Evolutionary conservation across 2,113 vertebrate genomes (phyloP), one percentile per base, ranked within the genome.

Genomic region (Indicator indicator): DNA sequence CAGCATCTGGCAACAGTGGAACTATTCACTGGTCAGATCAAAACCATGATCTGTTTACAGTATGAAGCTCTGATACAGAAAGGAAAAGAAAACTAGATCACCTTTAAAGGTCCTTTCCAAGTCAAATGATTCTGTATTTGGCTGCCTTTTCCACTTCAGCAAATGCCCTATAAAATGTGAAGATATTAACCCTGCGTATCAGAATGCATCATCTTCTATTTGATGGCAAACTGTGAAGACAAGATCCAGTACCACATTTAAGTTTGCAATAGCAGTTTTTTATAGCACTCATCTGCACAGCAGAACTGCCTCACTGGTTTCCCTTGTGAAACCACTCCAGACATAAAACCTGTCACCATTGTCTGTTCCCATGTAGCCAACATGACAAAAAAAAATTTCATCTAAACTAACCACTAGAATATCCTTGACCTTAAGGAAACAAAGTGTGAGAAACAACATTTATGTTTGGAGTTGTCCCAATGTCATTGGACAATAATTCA

Each of bases 211-310:
- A 54, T 52, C 33, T 84, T 84, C 67, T 40, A 23, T 92, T 86
- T 93, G 54, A 86, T 72, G 42, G 24, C 86, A 59, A 80, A 83
- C 64, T 83, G 28, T 56, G 56, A 91, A 77, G 94, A 80, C 89
- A 86, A 83, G 75, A 88, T 64, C 75, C 42, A 85, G 56, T 60
- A 69, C 48, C 50, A 68, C 68, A 90, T 77, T 92, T 80, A 83
- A 56, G 70, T 78, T 80, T 78, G 16, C 52, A 89, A 91, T 28
- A 85, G 33, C 24, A 89, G 63, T 28, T 90, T 95, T 90, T 93
- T 85, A 83, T 87, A 93, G 36, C 78, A 60, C 21, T 87, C 44
- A 30, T 83, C 77, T 56, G n/a, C 36, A 92, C 76, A 78, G 76
- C 54, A 82, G 21, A 26, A 76, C 67, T 94, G 71, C n/a, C 50